Percentiles rank a stretch among this genome's conserved stretches.
phyloP scores from a whole-genome alignment of 2,797 vertebrate species.

The Halcyon smyrnensis region DNA sequence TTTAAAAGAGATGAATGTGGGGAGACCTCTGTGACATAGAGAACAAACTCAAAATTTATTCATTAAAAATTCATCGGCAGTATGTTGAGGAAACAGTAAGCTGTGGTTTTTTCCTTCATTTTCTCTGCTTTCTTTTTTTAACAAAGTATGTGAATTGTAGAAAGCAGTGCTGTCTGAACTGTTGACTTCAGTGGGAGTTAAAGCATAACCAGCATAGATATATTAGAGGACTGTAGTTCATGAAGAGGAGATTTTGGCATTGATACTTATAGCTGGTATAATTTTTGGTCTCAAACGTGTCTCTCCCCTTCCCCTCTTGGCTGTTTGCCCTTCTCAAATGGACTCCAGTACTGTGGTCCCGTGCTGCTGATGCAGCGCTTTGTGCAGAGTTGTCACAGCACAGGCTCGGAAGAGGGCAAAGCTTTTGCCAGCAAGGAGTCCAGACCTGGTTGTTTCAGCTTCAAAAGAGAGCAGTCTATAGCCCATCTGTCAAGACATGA shows the following conservation, averaged over 20 bases:
- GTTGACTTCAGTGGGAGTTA: neutral
- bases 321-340: neutral
- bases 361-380: accelerated
- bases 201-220: neutral
- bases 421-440: neutral
- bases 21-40: neutral
- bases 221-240: neutral
- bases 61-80: neutral
- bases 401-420: neutral
- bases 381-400: neutral
- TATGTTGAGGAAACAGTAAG: neutral
- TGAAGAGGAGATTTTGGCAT: neutral
- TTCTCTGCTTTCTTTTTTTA: neutral
- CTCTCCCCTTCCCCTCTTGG: neutral
- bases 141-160: neutral
- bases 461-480: neutral
- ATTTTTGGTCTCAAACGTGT: neutral
- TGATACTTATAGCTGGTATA: neutral
- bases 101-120: neutral
- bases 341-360: accelerated
- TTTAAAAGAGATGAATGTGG: neutral
- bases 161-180: neutral
- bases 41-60: neutral
- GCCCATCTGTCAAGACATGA: neutral
- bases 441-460: neutral